Base-by-base conservation (phyloP, 2,797 vertebrate genomes). In the Siniperca undulata region DNA sequence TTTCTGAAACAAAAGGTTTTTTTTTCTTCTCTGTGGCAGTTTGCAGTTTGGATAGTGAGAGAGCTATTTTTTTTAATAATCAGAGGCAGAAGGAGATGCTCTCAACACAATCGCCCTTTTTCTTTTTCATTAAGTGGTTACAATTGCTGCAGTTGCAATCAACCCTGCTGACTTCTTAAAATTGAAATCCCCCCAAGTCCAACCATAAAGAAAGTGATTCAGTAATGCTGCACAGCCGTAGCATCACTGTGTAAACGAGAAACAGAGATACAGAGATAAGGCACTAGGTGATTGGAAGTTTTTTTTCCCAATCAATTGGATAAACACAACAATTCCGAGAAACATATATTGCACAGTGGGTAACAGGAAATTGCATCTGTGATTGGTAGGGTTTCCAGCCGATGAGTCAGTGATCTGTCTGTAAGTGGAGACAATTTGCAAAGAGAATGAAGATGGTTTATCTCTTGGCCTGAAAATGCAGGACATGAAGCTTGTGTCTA, bases 301-400 rank as follows among this genome's bases (percentile, higher is more conserved):
- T 66, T 73, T 74, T 19, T 44, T 14, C 30, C 59, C n/a, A 71
- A 68, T 74, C 70, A 64, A 55, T 22, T 82, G 64, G 52, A 82
- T 69, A 82, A 70, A 68, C 70, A 85, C 64, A 81, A 62, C 82
- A 81, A 82, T 69, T 77, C 65, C 58, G 42, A 82, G 53, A 81
- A 55, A 81, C 36, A 70, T 53, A 46, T 68, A 74, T 50, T 70
- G 66, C 61, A 80, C 64, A 59, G 2, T 68, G 55, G 52, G 20
- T 40, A 24, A 70, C 44, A 74, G 78, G 36, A 81, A 83, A 91
- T 79, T 83, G 77, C 46, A 75, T 82, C 76, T 68, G 78, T 74
- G 74, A 86, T 69, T 55, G 59, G 70, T 90, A 48, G 34, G 22
- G 46, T 62, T 36, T 48, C 42, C 24, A 70, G 38, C 10, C 0